Evolutionary conservation across 2,888 invertebrate species (phyloP).

Genomic region (Caenorhabditis macrosperma): DNA sequence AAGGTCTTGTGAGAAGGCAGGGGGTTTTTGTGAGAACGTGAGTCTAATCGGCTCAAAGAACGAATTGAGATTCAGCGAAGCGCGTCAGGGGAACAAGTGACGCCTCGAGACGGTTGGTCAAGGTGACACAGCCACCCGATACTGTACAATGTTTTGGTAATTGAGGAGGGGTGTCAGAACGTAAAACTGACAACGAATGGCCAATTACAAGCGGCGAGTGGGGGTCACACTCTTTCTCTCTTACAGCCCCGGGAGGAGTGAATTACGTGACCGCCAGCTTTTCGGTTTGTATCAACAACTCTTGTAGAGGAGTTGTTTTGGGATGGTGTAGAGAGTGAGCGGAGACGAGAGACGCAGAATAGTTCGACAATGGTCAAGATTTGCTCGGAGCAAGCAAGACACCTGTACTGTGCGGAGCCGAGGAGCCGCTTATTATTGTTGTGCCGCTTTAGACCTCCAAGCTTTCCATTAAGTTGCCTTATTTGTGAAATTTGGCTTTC

Average conservation of each 20-base stretch:
- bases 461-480: slow-evolving; percentile 25
- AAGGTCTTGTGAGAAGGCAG: no score
- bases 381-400: slow-evolving; percentile 52
- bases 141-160: slow-evolving; percentile 18
- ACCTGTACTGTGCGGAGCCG: slow-evolving; percentile 30
- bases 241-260: slow-evolving; percentile 29
- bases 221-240: slow-evolving; percentile 29
- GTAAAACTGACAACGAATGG: slow-evolving; percentile 18
- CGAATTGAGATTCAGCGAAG: slow-evolving; percentile 28
- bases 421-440: slow-evolving; percentile 22
- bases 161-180: neutral
- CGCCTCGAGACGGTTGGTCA: slow-evolving; percentile 33
- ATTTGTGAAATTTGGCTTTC: slow-evolving; percentile 24
- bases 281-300: slow-evolving; percentile 59
- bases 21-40: no score
- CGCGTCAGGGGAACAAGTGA: slow-evolving; percentile 25
- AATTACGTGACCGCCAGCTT: slow-evolving; percentile 58
- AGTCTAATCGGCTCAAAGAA: slow-evolving; percentile 48
- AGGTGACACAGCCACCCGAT: slow-evolving; percentile 27
- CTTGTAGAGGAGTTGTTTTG: slow-evolving; percentile 38
- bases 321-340: neutral
- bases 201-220: slow-evolving; percentile 33
- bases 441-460: slow-evolving; percentile 34
- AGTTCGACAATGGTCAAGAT: slow-evolving; percentile 54
- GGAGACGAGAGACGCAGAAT: slow-evolving; percentile 31